phyloP scores from a whole-genome alignment of 1,140 invertebrate species.

The Cherax destructor region DNA sequence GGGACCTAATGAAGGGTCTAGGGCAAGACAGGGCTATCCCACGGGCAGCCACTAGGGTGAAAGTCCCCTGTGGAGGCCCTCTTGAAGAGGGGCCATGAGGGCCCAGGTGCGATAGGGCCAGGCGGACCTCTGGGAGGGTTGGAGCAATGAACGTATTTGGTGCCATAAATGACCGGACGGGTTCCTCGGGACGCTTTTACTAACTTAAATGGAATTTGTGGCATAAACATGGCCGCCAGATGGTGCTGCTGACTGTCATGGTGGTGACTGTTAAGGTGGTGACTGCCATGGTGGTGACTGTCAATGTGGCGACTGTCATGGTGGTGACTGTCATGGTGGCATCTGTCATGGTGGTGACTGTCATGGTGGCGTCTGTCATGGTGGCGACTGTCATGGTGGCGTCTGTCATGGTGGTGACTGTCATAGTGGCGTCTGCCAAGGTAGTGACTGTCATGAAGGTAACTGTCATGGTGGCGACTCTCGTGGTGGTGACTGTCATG shows the following conservation, averaged over 20 bases:
- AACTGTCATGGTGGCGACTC: too few relatives aligned
- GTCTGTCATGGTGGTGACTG: too few relatives aligned
- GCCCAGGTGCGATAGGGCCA: not conserved
- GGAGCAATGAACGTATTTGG: slow-evolving; percentile 26
- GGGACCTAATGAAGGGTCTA: not conserved
- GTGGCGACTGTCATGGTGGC: too few relatives aligned
- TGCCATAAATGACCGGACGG: not conserved
- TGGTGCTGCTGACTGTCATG: not conserved
- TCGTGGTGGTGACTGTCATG: too few relatives aligned
- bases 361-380: too few relatives aligned
- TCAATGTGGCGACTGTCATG: too few relatives aligned
- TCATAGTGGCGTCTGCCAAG: too few relatives aligned
- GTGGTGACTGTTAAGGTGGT: too few relatives aligned
- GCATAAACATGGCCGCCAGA: slow-evolving; percentile 1
- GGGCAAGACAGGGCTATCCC: not conserved
- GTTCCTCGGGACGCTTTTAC: not conserved
- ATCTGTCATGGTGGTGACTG: too few relatives aligned
- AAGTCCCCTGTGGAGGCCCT: not conserved
- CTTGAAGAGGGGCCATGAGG: not conserved
- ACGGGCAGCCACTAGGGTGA: not conserved
- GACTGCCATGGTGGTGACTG: too few relatives aligned
- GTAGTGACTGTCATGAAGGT: too few relatives aligned
- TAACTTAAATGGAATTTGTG: slow-evolving; percentile 25
- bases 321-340: too few relatives aligned
- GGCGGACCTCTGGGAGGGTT: not conserved